Evolutionary conservation across 2,888 invertebrate species (phyloP), one percentile per base, ranked within the genome.

Genomic region (Prosapia bicincta): DNA sequence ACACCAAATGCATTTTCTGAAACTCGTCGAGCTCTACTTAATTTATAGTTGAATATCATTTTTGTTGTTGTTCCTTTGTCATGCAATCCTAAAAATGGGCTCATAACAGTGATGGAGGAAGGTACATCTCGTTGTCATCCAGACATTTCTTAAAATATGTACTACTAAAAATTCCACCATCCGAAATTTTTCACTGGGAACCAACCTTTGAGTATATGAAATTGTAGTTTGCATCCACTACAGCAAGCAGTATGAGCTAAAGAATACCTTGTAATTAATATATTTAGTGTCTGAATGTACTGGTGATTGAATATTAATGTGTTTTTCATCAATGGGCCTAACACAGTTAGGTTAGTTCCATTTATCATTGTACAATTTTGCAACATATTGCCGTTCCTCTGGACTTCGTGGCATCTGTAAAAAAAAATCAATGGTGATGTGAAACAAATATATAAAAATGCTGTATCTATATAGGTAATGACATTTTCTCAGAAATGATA

Each of bases 331-430:
- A 13, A 80, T 74, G 13, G 79, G 78, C 69, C 81, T 81, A 24
- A 81, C 25, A 78, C 82, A 81, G 78, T 82, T 80, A 43, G 81
- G 81, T 77, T 81, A 82, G 71, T 82, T 81, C 81, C 81, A 82
- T 66, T 76, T 79, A 7, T 72, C 67, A 43, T 76, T 28, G 80
- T 81, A 83, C 26, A 76, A 76, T 70, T 79, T 72, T n/a, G 79
- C 80, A 66, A 79, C 78, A 23, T 72, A 38, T 76, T 78, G 78
- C 81, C 81, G 82, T 77, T 81, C 80, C 66, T 78, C 71, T 74
- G 70, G 66, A 73, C 74, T 78, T 67, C 43, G 30, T 54, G 78
- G 78, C 65, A 79, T 74, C 78, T 80, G 77, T 65, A 65, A 23
- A 65, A 65, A 65, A 5, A 5, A 23, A 7, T 7, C 3, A 65